Base-by-base conservation (phyloP, 2,113 vertebrate species). In the Suricata suricatta region DNA sequence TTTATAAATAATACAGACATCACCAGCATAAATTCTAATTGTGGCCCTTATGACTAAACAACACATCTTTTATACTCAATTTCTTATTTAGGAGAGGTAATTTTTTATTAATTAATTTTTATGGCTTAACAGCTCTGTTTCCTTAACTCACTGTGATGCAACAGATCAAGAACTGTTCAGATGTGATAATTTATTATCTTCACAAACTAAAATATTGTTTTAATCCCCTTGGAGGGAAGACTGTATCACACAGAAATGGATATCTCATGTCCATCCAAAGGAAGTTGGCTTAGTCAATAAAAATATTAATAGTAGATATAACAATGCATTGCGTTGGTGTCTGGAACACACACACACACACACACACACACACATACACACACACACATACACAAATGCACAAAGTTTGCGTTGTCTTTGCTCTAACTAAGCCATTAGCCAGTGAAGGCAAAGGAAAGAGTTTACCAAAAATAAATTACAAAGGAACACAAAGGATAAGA, bases 381-480 rank as follows among this genome's bases (percentile, higher is more conserved):
- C 5, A 3, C 71, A 38, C 68, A 57, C n/a, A n/a, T n/a, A n/a
- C n/a, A n/a, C n/a, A n/a, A n/a, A 29, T 33, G 17, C 71, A 38
- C 68, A 57, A 89, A 29, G 23, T 35, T 85, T 93, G 44, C 21
- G 33, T 14, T 64, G 47, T 83, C n/a, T 14, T 80, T 96, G 84
- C 17, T n/a, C 57, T 90, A 44, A 88, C 38, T 76, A 72, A 93
- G 47, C 54, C 84, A 93, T 84, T 92, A 86, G 96, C 86, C 72
- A 97, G 79, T n/a, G 44, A 95, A 91, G 71, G 93, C 25, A 96
- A 93, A 95, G 63, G 88, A 96, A 96, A 71, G 23, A 93, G n/a
- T 63, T 68, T 29, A 63, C 54, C 38, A 88, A 69, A 96, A 93
- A 95, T 85, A 95, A 96, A 95, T 87, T 77, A 74, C 31, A 95